Percentiles rank a stretch among this genome's conserved stretches.
phyloP scores from a whole-genome alignment of 2,888 invertebrate genomes.

The Melipona beecheii region DNA sequence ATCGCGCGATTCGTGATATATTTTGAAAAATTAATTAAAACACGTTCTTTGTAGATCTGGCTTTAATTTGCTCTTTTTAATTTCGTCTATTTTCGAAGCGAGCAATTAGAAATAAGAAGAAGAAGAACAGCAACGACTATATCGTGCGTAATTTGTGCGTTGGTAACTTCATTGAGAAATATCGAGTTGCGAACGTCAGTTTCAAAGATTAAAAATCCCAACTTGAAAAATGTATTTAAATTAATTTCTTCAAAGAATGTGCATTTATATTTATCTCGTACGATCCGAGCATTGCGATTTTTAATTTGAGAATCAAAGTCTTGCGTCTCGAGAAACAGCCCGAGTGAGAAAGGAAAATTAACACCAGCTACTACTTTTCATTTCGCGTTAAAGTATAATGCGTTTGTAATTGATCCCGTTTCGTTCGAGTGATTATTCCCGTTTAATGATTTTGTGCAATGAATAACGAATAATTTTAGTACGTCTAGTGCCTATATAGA shows the following conservation, averaged over 20 bases:
- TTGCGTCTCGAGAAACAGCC: conserved; percentile 35
- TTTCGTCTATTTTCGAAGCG: not conserved
- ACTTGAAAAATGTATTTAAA: not conserved
- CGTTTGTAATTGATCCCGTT: conserved; percentile 52
- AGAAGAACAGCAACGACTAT: not conserved
- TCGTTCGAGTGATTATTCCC: conserved; percentile 22
- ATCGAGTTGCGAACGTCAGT: too few species aligned
- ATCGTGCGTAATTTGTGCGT: not conserved
- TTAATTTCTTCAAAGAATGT: not conserved
- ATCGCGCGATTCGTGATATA: conserved; percentile 36
- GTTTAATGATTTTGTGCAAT: conserved; percentile 50
- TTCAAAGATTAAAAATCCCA: not conserved
- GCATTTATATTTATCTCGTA: not conserved
- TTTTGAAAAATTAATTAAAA: conserved; percentile 26
- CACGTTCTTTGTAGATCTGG: conserved; percentile 4
- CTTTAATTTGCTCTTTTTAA: not conserved
- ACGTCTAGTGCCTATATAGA: conserved; percentile 56
- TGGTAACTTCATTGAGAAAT: not conserved
- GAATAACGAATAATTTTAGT: conserved; percentile 54
- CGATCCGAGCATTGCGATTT: not conserved
- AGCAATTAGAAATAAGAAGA: not conserved
- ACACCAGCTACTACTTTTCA: conserved; percentile 27
- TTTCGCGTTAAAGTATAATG: conserved; percentile 36
- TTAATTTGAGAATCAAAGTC: not conserved
- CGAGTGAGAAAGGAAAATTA: conserved; percentile 2